These are phyloP conservation scores for Karalla daura DNA, from an alignment of 2,797 vertebrate species.

Conservation along the genomic window DNA sequence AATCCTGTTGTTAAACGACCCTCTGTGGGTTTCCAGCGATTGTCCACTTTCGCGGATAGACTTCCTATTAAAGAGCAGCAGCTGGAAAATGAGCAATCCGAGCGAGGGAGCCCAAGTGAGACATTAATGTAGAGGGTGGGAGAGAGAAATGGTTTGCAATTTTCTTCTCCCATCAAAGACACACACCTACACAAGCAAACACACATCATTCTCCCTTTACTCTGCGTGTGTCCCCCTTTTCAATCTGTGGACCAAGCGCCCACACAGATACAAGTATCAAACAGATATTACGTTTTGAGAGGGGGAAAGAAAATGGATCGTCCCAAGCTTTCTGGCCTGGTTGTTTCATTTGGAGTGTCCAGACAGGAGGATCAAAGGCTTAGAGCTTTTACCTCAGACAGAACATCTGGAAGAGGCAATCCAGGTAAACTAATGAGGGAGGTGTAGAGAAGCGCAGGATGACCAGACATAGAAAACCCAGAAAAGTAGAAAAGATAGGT, in stretches of 20 bases:
- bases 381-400: no score
- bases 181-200: conserved; percentile 7
- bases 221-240: conserved; percentile 11
- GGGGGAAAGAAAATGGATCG: background rate
- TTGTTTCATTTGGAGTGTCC: background rate
- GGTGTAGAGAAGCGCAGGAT: no score
- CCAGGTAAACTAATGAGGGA: no score
- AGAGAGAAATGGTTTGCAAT: conserved; percentile 70
- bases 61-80: conserved; percentile 77
- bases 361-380: no score
- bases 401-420: no score
- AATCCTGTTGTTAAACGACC: conserved; percentile 44
- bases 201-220: background rate
- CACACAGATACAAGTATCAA: conserved; percentile 33
- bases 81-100: conserved; percentile 80
- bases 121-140: conserved; percentile 63
- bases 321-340: background rate
- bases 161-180: conserved; percentile 44
- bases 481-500: no score
- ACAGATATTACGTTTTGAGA: conserved; percentile 3
- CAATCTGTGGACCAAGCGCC: conserved; percentile 25
- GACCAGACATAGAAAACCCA: no score
- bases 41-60: conserved; percentile 62
- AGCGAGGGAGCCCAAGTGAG: conserved; percentile 72
- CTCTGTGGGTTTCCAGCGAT: conserved; percentile 55